A percentile compares a stretch with the other conserved stretches of the same genome.
These are phyloP conservation scores for Lota lota DNA, from an alignment of 2,113 vertebrate genomes.

Conservation along the genomic window DNA sequence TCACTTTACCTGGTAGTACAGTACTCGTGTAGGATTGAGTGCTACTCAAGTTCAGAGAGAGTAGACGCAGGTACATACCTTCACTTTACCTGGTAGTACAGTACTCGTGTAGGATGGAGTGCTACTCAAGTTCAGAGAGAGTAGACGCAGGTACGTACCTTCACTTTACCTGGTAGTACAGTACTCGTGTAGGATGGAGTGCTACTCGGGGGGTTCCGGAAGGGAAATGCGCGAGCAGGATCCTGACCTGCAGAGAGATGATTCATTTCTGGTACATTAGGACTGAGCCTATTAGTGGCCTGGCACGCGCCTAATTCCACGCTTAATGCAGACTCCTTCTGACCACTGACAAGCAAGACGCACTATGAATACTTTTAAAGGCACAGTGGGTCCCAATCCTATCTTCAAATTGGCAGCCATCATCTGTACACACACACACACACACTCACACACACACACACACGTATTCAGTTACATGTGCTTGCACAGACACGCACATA, in stretches of 20 bases:
- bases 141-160: too few species aligned
- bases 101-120: too few species aligned
- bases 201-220: conserved; percentile 8
- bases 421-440: conserved; percentile 20
- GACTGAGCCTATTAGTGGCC: conserved; percentile 59
- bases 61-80: too few species aligned
- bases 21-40: too few species aligned
- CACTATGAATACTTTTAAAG: conserved; percentile 71
- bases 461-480: conserved; percentile 6
- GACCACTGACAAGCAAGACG: conserved; percentile 36
- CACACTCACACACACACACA: conserved; percentile 23
- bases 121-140: too few species aligned
- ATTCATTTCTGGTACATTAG: conserved; percentile 60
- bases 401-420: conserved; percentile 7
- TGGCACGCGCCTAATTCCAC: conserved; percentile 50
- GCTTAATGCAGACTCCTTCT: conserved; percentile 39
- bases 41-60: too few species aligned
- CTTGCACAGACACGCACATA: conserved; percentile 10
- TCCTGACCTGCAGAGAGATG: conserved; percentile 22
- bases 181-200: too few species aligned
- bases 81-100: too few species aligned
- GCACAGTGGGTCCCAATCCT: conserved; percentile 37
- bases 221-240: neutral
- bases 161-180: too few species aligned
- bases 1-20: too few species aligned